Evolutionary conservation across 2,888 invertebrate genomes (phyloP), one percentile per base, ranked within the genome.

Genomic region (Eupithecia subfuscata): DNA sequence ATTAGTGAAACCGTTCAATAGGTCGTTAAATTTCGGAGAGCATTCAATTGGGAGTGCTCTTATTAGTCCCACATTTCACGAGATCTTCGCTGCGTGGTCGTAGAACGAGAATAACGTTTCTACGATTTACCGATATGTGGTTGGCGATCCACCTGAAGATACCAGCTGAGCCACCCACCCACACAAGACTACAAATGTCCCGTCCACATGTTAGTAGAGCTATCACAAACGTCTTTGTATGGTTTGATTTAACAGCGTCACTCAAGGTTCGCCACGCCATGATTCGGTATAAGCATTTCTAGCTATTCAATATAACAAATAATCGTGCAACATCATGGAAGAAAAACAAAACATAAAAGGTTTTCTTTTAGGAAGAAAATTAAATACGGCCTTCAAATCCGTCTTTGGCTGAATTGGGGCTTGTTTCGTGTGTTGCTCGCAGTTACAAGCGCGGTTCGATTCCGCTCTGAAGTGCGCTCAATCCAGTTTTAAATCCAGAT

Each of bases 1-100:
- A 68, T 60, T 67, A 43, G 34, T 69, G 25, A 43, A 52, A 71
- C 65, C 71, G 67, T 74, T 16, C 30, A 76, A 76, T 65, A 65
- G 72, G 22, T 68, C 63, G 70, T 74, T 72, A 74, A 71, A 69
- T 76, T 68, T 68, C 70, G 76, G 77, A 79, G 79, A 77, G 56
- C 75, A 76, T 71, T 76, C 76, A 72, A 80, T 81, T 78, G 78
- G 77, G 69, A 74, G 70, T 63, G 64, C 67, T 68, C 79, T 75
- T 80, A 81, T 81, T 81, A 80, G 80, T 78, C 76, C 79, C 80
- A 80, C 81, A 80, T 79, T 79, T 79, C 79, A 80, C 78, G 71
- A 71, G 79, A 76, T 78, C 0, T 77, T 76, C 75, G 69, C 70
- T 76, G 78, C 77, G 79, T 69, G 79, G 75, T 40, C 40, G 67